Evolutionary conservation across 2,113 vertebrate species (phyloP).

Genomic region (Platysternon megacephalum): DNA sequence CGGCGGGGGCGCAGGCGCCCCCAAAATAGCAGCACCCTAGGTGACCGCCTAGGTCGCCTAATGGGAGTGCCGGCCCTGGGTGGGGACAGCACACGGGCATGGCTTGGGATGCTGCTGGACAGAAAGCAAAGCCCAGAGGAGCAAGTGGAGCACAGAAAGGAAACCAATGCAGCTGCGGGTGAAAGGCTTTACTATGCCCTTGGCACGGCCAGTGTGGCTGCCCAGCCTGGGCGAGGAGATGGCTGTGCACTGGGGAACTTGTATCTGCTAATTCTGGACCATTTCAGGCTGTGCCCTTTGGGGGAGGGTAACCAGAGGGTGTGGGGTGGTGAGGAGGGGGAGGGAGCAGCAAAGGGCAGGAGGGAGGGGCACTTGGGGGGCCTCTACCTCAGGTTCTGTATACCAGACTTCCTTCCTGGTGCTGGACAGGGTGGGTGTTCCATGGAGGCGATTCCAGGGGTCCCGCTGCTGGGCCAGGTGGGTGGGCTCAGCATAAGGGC

Average conservation of each 20-base stretch:
- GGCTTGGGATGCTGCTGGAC: background rate
- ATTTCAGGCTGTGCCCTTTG: background rate
- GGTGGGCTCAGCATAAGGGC: conserved; percentile 50
- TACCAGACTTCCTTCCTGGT: conserved; percentile 55
- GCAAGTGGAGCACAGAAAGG: background rate
- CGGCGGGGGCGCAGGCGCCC: too few relatives aligned
- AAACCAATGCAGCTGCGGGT: background rate
- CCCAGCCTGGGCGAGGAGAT: background rate
- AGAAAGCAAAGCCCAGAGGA: background rate
- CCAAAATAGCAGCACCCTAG: too few relatives aligned
- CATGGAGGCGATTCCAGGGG: conserved; percentile 84
- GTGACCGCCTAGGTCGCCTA: too few relatives aligned
- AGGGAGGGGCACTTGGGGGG: background rate
- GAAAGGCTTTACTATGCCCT: background rate
- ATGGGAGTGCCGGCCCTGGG: too few relatives aligned
- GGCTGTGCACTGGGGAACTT: background rate
- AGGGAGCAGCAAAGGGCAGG: background rate
- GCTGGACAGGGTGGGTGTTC: conserved; percentile 75
- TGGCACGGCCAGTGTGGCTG: background rate
- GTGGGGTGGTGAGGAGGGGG: background rate
- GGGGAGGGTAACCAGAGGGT: background rate
- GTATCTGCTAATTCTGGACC: background rate
- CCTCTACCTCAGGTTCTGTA: conserved; percentile 74
- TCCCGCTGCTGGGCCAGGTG: conserved; percentile 82
- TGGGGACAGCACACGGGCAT: background rate